Evolutionary conservation across 2,113 vertebrate genomes (phyloP).

Genomic region (Spheniscus mendiculus): DNA sequence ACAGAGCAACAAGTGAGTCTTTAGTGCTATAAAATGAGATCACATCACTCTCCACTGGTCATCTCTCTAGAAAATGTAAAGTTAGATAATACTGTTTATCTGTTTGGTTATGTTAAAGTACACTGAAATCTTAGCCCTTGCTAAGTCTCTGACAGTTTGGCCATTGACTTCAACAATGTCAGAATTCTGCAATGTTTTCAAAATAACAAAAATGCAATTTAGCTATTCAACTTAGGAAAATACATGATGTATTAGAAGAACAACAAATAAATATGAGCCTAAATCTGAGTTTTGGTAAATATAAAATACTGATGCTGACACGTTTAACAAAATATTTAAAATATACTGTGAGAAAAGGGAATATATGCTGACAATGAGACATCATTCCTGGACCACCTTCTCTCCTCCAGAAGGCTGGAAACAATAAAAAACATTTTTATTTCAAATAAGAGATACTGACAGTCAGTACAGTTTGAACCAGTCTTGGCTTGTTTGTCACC

Average conservation of each 20-base stretch:
- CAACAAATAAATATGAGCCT: neutral
- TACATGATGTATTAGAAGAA: neutral
- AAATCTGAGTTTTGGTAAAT: neutral
- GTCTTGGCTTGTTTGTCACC: neutral
- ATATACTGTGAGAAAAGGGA: neutral
- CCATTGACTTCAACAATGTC: neutral
- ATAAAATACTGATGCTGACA: neutral
- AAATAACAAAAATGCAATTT: neutral
- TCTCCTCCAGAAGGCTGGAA: neutral
- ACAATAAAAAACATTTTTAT: neutral
- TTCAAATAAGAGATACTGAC: neutral
- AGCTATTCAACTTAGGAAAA: neutral
- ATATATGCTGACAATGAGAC: neutral
- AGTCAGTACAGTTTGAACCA: neutral
- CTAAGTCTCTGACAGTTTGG: neutral
- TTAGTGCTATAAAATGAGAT: neutral
- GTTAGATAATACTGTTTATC: neutral
- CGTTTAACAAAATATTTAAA: neutral
- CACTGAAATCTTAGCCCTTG: neutral
- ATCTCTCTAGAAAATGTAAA: neutral
- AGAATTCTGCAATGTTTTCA: neutral
- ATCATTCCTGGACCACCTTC: neutral
- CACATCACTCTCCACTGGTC: neutral
- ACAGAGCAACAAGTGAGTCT: neutral
- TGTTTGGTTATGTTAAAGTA: neutral